Percentiles rank a stretch among this genome's conserved stretches.
Conservation (phyloP, 2,888 invertebrate species). For the Meloe dianella region DNA sequence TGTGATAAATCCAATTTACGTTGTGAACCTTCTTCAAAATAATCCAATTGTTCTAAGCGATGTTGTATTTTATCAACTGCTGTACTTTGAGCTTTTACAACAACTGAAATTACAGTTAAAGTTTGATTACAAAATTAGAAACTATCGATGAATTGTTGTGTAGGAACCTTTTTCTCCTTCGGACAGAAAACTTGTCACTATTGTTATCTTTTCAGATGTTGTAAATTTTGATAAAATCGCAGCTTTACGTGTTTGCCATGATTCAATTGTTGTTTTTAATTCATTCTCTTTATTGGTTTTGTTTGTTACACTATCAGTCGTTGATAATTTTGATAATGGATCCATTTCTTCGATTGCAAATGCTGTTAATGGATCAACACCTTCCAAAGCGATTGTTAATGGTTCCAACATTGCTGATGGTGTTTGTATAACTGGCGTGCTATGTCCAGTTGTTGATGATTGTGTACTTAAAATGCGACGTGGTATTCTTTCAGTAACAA, state of each 20-base stretch:
- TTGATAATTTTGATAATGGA: slow-evolving; percentile 69
- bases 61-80: slow-evolving; percentile 88
- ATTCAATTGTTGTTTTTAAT: slow-evolving; percentile 62
- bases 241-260: slow-evolving; percentile 78
- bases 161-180: slow-evolving; percentile 78
- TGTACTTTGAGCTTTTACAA: slow-evolving; percentile 81
- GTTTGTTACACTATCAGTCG: slow-evolving; percentile 47
- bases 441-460: slow-evolving; percentile 61
- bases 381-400: slow-evolving; percentile 67
- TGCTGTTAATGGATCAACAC: slow-evolving; percentile 76
- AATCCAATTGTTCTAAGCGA: slow-evolving; percentile 91
- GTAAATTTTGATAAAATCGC: slow-evolving; percentile 89
- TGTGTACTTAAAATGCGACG: slow-evolving; percentile 60
- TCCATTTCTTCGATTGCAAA: slow-evolving; percentile 71
- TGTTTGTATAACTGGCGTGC: slow-evolving; percentile 58
- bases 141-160: not conserved
- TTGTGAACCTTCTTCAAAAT: slow-evolving; percentile 88
- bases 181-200: slow-evolving; percentile 85
- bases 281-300: slow-evolving; percentile 47
- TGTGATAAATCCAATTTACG: slow-evolving; percentile 89
- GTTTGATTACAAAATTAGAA: slow-evolving; percentile 23
- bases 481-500: slow-evolving; percentile 63
- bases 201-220: slow-evolving; percentile 90
- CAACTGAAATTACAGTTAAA: slow-evolving; percentile 71
- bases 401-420: slow-evolving; percentile 62